These are phyloP conservation scores for Lepidotrigona ventralis DNA, from an alignment of 1,140 invertebrate genomes.

Conservation along the genomic window DNA sequence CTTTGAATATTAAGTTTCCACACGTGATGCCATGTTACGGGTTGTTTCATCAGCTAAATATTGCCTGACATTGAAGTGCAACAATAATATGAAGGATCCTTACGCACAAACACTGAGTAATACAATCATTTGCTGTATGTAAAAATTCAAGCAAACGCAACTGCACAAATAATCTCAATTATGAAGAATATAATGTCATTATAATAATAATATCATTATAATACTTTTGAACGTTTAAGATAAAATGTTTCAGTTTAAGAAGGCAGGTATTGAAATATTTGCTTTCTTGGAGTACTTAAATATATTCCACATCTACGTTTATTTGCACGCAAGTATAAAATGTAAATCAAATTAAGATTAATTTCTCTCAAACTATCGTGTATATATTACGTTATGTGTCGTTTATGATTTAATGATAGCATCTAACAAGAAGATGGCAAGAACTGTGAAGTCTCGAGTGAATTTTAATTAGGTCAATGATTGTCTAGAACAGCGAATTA, in stretches of 20 bases:
- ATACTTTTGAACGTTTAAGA: neutral
- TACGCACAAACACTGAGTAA: neutral
- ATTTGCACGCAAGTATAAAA: no score
- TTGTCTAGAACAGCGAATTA: no score
- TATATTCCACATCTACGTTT: no score
- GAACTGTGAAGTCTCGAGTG: no score
- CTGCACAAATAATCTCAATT: neutral
- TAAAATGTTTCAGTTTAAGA: neutral
- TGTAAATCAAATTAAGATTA: no score
- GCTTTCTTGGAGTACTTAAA: neutral
- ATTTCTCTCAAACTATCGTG: no score
- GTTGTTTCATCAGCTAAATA: conserved; percentile 27
- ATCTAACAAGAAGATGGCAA: no score
- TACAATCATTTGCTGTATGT: neutral
- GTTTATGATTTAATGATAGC: no score
- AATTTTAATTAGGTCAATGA: no score
- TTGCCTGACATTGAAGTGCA: conserved; percentile 5
- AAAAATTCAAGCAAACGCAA: neutral
- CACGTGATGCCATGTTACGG: neutral
- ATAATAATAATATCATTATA: no score
- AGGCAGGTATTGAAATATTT: neutral
- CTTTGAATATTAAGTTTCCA: neutral
- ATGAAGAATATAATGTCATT: no score
- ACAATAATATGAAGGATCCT: neutral
- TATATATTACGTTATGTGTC: no score